Percentiles rank a stretch among this genome's conserved stretches.
phyloP scores from a whole-genome alignment of 2,113 vertebrate genomes.

The Orientallactaga bullata region DNA sequence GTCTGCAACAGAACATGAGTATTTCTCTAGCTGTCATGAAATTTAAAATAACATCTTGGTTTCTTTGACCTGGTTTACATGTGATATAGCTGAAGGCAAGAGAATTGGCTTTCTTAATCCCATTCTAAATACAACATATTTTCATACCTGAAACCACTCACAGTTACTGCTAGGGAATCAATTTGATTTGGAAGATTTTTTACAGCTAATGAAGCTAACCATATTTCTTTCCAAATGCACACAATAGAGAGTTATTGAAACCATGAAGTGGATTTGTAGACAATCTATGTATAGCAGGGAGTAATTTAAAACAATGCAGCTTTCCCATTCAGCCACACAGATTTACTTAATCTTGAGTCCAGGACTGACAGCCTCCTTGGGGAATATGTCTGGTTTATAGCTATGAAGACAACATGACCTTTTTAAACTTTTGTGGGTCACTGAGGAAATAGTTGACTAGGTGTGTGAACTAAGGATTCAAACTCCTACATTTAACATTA shows the following conservation, averaged over 20 bases:
- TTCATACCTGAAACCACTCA: neutral
- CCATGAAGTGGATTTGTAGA: conserved; percentile 47
- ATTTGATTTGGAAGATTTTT: neutral
- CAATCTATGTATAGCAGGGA: conserved; percentile 21
- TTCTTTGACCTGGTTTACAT: neutral
- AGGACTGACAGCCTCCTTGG: conserved; percentile 61
- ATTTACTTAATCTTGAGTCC: conserved; percentile 68
- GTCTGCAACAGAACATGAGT: neutral
- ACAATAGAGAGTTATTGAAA: conserved; percentile 35
- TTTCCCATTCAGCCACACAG: conserved; percentile 59
- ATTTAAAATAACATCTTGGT: neutral
- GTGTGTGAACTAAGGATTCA: conserved; percentile 50
- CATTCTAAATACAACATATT: neutral
- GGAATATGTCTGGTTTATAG: conserved; percentile 81
- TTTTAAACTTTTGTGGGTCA: conserved; percentile 61
- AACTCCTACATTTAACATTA: conserved; percentile 59
- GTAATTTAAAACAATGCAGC: conserved; percentile 58
- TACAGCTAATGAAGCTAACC: conserved; percentile 29
- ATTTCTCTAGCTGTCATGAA: conserved; percentile 11
- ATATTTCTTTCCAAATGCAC: conserved; percentile 12
- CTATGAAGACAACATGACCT: conserved; percentile 75
- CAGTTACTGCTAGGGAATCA: neutral
- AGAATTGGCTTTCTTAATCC: neutral
- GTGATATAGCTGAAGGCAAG: neutral
- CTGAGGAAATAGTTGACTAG: conserved; percentile 72